Evolutionary conservation across 2,113 vertebrate species (phyloP).

Genomic region (Ardeotis arabs): DNA sequence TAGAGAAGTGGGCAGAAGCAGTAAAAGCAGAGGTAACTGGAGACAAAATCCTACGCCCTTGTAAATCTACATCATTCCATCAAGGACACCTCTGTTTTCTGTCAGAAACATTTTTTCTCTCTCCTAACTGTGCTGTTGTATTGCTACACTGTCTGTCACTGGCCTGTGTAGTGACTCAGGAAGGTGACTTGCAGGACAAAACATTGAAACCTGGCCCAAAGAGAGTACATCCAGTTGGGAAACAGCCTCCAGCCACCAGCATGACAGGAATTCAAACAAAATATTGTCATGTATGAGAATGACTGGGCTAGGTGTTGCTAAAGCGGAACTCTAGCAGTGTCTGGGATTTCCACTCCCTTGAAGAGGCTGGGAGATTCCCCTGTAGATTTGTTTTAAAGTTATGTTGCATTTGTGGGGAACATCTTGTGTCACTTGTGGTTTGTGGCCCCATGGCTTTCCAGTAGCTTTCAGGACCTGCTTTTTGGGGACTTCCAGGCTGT

Average conservation of each 20-base stretch:
- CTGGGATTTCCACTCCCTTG: background rate
- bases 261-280: background rate
- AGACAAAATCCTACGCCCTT: background rate
- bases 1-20: background rate
- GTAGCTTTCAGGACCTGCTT: background rate
- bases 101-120: background rate
- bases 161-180: background rate
- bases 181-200: background rate
- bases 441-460: background rate
- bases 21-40: background rate
- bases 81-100: background rate
- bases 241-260: background rate
- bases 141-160: background rate
- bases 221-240: background rate
- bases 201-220: background rate
- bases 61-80: background rate
- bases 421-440: background rate
- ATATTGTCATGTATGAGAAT: background rate
- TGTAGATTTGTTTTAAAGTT: background rate
- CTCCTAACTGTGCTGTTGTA: background rate
- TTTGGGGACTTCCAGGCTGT: background rate
- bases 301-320: background rate
- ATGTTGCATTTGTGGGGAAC: background rate
- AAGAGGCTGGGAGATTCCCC: background rate
- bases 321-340: background rate